phyloP scores from a whole-genome alignment of 2,113 vertebrate species.

The Ictalurus furcatus region DNA sequence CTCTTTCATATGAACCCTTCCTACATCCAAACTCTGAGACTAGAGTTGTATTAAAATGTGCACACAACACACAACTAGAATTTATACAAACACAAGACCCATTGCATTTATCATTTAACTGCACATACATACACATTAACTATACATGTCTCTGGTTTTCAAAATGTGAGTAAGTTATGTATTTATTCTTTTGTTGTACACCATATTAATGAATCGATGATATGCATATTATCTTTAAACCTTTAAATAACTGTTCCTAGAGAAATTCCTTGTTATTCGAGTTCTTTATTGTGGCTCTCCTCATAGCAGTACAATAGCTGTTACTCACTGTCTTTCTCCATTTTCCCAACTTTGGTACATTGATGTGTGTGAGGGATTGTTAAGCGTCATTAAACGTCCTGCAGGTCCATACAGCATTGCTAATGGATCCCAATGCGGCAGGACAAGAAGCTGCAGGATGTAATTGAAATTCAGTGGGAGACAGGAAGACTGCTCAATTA shows the following conservation, averaged over 20 bases:
- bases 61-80: no score
- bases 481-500: slow-evolving; percentile 24
- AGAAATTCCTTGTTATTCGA: background rate
- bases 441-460: slow-evolving; percentile 14
- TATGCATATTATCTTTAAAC: background rate
- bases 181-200: background rate
- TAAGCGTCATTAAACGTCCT: slow-evolving; percentile 26
- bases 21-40: no score
- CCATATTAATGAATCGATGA: background rate
- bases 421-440: slow-evolving; percentile 29
- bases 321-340: background rate
- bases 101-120: no score
- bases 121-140: no score
- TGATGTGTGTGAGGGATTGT: slow-evolving; percentile 2
- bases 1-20: no score
- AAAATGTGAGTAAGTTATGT: background rate
- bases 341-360: background rate
- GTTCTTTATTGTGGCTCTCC: background rate
- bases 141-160: background rate
- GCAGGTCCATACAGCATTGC: slow-evolving; percentile 27
- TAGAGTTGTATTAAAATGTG: no score
- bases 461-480: slow-evolving; percentile 37
- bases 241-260: background rate
- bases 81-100: no score
- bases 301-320: background rate